Base-by-base conservation (phyloP, 2,888 invertebrate species). In the Drosophila testacea region DNA sequence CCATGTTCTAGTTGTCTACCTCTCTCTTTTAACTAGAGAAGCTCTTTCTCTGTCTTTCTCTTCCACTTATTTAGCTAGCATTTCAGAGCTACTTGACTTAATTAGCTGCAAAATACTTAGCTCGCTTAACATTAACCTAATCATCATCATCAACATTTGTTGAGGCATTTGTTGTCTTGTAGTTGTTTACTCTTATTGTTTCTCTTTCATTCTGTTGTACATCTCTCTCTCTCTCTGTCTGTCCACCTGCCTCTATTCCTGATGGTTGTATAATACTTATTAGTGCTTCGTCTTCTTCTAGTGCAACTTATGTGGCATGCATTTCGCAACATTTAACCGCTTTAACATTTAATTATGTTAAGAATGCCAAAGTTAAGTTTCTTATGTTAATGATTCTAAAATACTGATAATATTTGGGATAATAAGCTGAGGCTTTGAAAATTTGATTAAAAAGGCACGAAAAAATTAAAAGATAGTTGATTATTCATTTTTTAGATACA, bases 61-160 rank as follows among this genome's bases (percentile, higher is more conserved):
- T 16, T 10, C 6, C 4, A 7, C 41, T 30, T 11, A 22, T 16
- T 54, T 32, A 44, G 44, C 48, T 41, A 16, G 52, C 36, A 41
- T 59, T 42, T 56, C 32, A 28, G 30, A 67, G 46, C 60, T 54
- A 72, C 63, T 77, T 72, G 69, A 77, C 68, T 71, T 75, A 84
- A 84, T 82, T 75, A 75, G 66, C 72, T 55, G 67, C 63, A 67
- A 77, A 75, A 67, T 70, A 77, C 41, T 73, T 39, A 50, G 59
- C 51, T 69, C 32, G 34, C 38, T 57, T 51, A 47, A 30, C 65
- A 46, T 55, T 42, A 39, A 44, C 10, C n/a, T 64, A 13, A 46
- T 54, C 52, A 57, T 57, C 55, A 55, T 51, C 44, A 59, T 57
- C 13, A 41, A 51, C 52, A 22, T 41, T 27, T 41, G 34, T 51